These are phyloP conservation scores for Solea solea DNA, from an alignment of 2,113 vertebrate species.

Conservation along the genomic window DNA sequence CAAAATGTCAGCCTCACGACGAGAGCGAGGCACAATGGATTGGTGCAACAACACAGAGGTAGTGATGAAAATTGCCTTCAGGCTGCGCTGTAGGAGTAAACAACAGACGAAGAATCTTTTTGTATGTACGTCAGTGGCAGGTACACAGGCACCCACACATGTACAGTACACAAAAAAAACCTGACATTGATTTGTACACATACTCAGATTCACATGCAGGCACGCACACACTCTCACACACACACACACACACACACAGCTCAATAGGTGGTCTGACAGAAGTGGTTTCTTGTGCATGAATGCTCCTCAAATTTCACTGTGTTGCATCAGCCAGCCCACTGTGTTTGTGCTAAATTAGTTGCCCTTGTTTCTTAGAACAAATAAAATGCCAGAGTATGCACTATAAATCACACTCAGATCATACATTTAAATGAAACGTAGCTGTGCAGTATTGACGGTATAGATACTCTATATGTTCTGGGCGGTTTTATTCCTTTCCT, in stretches of 20 bases:
- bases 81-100: slow-evolving; percentile 70
- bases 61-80: slow-evolving; percentile 70
- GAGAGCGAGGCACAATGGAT: slow-evolving; percentile 34
- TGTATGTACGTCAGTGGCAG: slow-evolving; percentile 56
- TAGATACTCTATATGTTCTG: background rate
- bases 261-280: slow-evolving; percentile 76
- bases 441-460: background rate
- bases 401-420: slow-evolving; percentile 44
- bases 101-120: slow-evolving; percentile 63
- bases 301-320: slow-evolving; percentile 74
- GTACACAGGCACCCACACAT: slow-evolving; percentile 47
- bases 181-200: slow-evolving; percentile 58
- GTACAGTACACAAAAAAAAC: slow-evolving; percentile 51
- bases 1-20: slow-evolving; percentile 23
- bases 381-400: slow-evolving; percentile 52
- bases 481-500: background rate
- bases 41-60: slow-evolving; percentile 46
- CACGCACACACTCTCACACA: slow-evolving; percentile 4
- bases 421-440: slow-evolving; percentile 27
- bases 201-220: slow-evolving; percentile 32
- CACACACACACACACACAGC: slow-evolving; percentile 42
- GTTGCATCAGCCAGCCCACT: slow-evolving; percentile 76
- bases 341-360: slow-evolving; percentile 71
- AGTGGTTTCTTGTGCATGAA: slow-evolving; percentile 76
- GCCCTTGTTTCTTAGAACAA: slow-evolving; percentile 67